Evolutionary conservation across 2,797 vertebrate genomes (phyloP), one percentile per base, ranked within the genome.

Genomic region (Girardinus metallicus): DNA sequence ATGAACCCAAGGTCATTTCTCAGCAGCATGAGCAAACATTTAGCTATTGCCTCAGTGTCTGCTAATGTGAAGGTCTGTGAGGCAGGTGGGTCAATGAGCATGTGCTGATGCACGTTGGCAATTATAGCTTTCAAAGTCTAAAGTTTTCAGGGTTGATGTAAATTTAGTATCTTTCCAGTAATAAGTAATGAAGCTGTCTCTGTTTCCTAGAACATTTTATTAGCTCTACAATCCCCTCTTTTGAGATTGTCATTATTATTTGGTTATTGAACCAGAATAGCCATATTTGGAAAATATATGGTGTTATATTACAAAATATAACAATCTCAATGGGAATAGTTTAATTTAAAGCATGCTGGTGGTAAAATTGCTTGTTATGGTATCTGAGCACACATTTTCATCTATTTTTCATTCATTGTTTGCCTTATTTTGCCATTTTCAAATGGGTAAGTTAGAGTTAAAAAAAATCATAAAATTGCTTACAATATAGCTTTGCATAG

Each of bases 31-130:
- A 87, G 92, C 93, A 96, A 96, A 96, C 95, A 96, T 95, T 95
- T 94, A 94, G 95, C 87, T 89, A 95, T 95, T 96, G 95, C 95
- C 85, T 94, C 94, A 95, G 88, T 88, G 87, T 89, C 91, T 91
- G 85, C 81, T 87, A 87, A 92, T 93, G 90, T 95, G 93, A 96
- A 95, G 94, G 94, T 95, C 94, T 92, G 78, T 41, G 73, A 82
- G 74, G 76, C 72, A 85, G 85, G 71, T 80, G 76, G 92, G 87
- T 94, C 94, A 93, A 75, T 75, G 87, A 84, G 84, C 92, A 90
- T 87, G 88, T 84, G 64, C 76, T 64, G 77, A 71, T 87, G 92
- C 91, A 94, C 51, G 87, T 92, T 89, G 88, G 76, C 91, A 82
- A 89, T 89, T 83, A 86, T 87, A 73, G 57, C 85, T 90, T 68